Evolutionary conservation across 2,888 invertebrate genomes (phyloP).

Genomic region (Melikaiella ostensackeni): DNA sequence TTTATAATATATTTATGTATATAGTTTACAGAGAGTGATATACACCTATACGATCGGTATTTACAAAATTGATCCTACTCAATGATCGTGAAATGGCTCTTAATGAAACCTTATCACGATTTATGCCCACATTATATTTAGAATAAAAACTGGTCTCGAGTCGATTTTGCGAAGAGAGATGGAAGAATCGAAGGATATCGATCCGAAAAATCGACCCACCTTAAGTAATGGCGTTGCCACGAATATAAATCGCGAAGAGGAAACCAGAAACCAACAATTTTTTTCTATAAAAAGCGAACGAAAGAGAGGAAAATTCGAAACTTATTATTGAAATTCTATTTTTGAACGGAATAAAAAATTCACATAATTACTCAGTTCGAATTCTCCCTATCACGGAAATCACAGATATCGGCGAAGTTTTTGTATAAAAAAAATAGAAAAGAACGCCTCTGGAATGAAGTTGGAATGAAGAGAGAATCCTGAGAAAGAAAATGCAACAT

Average conservation of each 20-base stretch:
- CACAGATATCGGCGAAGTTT: constrained; percentile 12
- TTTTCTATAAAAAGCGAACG: constrained; percentile 23
- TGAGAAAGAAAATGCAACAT: not conserved
- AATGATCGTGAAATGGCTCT: constrained; percentile 55
- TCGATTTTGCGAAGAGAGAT: constrained; percentile 49
- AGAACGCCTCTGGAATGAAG: constrained; percentile 40
- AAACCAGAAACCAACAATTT: not conserved
- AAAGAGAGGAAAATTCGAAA: constrained; percentile 10
- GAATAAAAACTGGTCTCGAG: constrained; percentile 63
- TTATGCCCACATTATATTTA: constrained; percentile 67
- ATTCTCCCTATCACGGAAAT: constrained; percentile 11
- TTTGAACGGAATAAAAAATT: not conserved
- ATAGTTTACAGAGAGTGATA: constrained; percentile 66
- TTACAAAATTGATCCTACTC: constrained; percentile 66
- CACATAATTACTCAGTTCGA: constrained; percentile 13
- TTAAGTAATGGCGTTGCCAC: constrained; percentile 37
- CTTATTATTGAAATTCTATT: not conserved
- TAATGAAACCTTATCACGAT: constrained; percentile 57
- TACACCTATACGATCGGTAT: constrained; percentile 62
- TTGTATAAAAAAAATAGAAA: constrained; percentile 20
- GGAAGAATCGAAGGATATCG: constrained; percentile 23
- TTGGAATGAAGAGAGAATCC: constrained; percentile 41
- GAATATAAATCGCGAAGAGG: constrained; percentile 32
- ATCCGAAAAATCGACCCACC: constrained; percentile 27
- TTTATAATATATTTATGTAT: constrained; percentile 52